Base-by-base conservation (phyloP, 2,113 vertebrate genomes). In the Atractosteus spatula region DNA sequence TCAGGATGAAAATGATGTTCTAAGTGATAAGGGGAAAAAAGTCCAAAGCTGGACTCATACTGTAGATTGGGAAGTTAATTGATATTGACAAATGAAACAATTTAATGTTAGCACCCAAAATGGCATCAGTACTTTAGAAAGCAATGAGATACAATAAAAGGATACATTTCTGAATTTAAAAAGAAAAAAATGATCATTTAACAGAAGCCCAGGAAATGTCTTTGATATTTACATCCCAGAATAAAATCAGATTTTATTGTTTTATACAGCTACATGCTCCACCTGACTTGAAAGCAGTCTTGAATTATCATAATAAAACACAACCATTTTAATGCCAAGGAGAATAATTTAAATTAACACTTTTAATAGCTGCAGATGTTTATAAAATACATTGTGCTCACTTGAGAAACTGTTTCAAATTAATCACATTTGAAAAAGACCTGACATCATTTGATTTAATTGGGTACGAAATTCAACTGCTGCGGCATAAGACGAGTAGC, bases 261-360 rank as follows among this genome's bases (percentile, higher is more conserved):
- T 29, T 29, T 2, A 41, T 17, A 42, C 62, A 65, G 41, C 62
- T 65, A 41, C 3, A 41, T 3, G 29, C 10, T 42, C 0, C 3
- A 65, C 10, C 11, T 42, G 62, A 65, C 62, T 65, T 65, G 6
- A 65, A 65, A 43, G 29, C 5, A 13, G 29, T 7, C 10, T 51
- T 51, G 10, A 51, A 11, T 59, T 44, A 73, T 59, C 54, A 68
- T 51, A 67, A 55, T 56, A 66, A 72, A 54, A 17, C 41, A 44
- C 2, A 11, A 10, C 63, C 47, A 51, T 16, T 72, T 62, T 61
- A 45, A 57, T 72, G 63, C 42, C 42, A 67, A 57, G 54, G 13
- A 66, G 55, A 68, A 59, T 44, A 12, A 68, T 45, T 68, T 44
- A 17, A 29, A 67, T 73, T n/a, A 73, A 73, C 66, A 42, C 42